Evolutionary conservation across 2,888 invertebrate genomes (phyloP).

Genomic region (Epirrhoe tristata): DNA sequence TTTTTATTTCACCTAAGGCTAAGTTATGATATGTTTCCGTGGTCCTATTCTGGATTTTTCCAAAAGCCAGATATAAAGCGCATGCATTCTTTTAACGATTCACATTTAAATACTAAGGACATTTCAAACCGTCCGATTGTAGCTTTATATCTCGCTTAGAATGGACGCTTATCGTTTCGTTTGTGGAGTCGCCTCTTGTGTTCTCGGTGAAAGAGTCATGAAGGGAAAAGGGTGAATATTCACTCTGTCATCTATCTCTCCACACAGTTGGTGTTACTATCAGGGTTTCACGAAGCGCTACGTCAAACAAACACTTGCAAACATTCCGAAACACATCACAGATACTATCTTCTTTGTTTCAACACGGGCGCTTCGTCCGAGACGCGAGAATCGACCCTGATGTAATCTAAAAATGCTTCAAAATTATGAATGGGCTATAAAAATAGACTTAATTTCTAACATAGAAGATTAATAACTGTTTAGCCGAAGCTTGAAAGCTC

Average conservation of each 20-base stretch:
- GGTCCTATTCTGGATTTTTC: slow-evolving; percentile 82
- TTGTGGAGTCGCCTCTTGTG: slow-evolving; percentile 81
- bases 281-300: slow-evolving; percentile 60
- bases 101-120: slow-evolving; percentile 69
- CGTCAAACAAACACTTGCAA: slow-evolving; percentile 44
- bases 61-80: slow-evolving; percentile 85
- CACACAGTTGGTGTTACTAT: slow-evolving; percentile 48
- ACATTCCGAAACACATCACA: slow-evolving; percentile 49
- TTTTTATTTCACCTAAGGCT: slow-evolving; percentile 65
- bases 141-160: slow-evolving; percentile 83
- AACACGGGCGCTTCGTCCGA: slow-evolving; percentile 53
- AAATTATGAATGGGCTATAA: slow-evolving; percentile 64
- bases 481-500: slow-evolving; percentile 38
- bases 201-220: slow-evolving; percentile 50
- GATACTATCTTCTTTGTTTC: slow-evolving; percentile 48
- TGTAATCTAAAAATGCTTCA: slow-evolving; percentile 46
- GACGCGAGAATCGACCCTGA: slow-evolving; percentile 75
- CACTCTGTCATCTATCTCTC: slow-evolving; percentile 62
- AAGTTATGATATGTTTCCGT: slow-evolving; percentile 79
- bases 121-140: slow-evolving; percentile 63
- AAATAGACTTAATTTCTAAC: slow-evolving; percentile 64
- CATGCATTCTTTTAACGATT: slow-evolving; percentile 80
- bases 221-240: slow-evolving; percentile 65
- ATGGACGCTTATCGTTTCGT: slow-evolving; percentile 68
- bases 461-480: slow-evolving; percentile 61